These are phyloP conservation scores for Ischnura elegans DNA, from an alignment of 2,888 invertebrate species.

Conservation along the genomic window DNA sequence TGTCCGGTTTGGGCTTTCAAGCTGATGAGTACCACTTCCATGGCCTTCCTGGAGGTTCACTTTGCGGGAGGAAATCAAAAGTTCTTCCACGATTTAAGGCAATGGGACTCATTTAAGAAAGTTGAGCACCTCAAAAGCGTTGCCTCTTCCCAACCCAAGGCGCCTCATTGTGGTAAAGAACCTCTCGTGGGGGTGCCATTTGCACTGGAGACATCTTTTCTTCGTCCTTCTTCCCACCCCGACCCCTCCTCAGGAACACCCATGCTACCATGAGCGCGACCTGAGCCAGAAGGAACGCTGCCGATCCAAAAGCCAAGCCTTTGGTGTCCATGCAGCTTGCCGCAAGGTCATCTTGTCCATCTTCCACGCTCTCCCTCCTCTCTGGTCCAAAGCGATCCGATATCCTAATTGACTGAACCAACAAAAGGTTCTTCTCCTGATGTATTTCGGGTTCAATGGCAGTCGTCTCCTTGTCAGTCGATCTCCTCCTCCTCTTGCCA, in stretches of 20 bases:
- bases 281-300: conserved; percentile 92
- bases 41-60: conserved; percentile 21
- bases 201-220: conserved; percentile 79
- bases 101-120: not conserved
- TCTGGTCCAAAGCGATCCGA: conserved; percentile 89
- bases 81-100: not conserved
- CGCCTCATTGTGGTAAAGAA: conserved; percentile 39
- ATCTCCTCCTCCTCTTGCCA: conserved; percentile 44
- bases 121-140: conserved; percentile 32
- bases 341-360: conserved; percentile 75
- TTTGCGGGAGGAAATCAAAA: not conserved
- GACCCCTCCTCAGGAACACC: conserved; percentile 92
- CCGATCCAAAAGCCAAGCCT: conserved; percentile 91
- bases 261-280: conserved; percentile 92
- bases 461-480: not conserved
- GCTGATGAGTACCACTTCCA: not conserved
- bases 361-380: conserved; percentile 78
- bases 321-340: conserved; percentile 86
- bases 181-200: conserved; percentile 74
- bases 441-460: conserved; percentile 69
- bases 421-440: conserved; percentile 86
- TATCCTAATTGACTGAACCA: conserved; percentile 95
- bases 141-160: conserved; percentile 49
- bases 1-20: not conserved
- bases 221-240: conserved; percentile 73